Base-by-base conservation (phyloP, 2,113 vertebrate genomes). In the Microcebus murinus region DNA sequence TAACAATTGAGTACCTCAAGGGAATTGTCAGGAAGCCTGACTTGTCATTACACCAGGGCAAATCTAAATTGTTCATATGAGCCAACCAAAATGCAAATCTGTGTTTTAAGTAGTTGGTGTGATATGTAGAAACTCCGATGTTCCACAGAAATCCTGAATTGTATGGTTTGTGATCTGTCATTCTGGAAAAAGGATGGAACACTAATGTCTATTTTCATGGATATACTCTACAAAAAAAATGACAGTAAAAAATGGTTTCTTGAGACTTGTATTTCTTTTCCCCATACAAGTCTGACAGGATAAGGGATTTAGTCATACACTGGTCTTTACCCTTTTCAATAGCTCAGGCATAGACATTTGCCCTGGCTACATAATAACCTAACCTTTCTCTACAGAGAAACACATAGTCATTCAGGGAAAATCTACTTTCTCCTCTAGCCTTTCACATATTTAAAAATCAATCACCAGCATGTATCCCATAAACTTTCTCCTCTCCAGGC, bases 11-110 rank as follows among this genome's bases (percentile, higher is more conserved):
- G 11, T 74, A 79, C 10, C 8, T 73, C 17, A 89, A 92, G 34
- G 31, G 31, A 95, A 90, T 63, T 95, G 21, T 87, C 65, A 87
- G 73, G 80, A 90, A 68, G 29, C 1, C n/a, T 42, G 57, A 67
- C 21, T 59, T 92, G 55, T 82, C 65, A 76, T 59, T 96, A 85
- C 50, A 90, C 77, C 52, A 92, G 52, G 93, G 61, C 9, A 95
- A 97, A 94, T 95, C 70, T 81, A 81, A 93, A 42, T 83, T 42
- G 6, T 39, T 96, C 74, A 92, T 89, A 73, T 90, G 68, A 52
- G 25, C 76, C 34, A 76, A 65, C 42, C 8, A 96, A 95, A 93
- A 76, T 25, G 36, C 61, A 92, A 92, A 52, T n/a, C 34, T 68
- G 23, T 31, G 8, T 67, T 25, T 63, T 48, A 83, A 29, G 36